phyloP scores from a whole-genome alignment of 2,113 vertebrate species.

The Craseonycteris thonglongyai region DNA sequence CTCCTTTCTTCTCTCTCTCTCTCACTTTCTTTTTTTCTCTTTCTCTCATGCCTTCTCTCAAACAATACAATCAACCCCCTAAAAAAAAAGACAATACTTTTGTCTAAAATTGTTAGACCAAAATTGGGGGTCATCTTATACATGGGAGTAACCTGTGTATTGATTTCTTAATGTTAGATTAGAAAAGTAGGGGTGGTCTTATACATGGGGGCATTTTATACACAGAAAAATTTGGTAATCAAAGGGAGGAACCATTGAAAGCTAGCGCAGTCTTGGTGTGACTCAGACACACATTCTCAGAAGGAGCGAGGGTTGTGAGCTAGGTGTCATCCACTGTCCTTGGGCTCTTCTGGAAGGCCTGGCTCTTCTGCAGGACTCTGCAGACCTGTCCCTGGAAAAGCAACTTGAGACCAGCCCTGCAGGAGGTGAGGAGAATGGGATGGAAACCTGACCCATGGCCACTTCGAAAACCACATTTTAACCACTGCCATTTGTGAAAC shows the following conservation, averaged over 20 bases:
- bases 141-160: too few relatives aligned
- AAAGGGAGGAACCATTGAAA: not conserved
- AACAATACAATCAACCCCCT: too few relatives aligned
- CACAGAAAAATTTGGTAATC: too few relatives aligned
- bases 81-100: too few relatives aligned
- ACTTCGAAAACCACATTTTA: constrained; percentile 42
- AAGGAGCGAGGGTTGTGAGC: not conserved
- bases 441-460: constrained; percentile 30
- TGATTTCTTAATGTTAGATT: too few relatives aligned
- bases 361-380: not conserved
- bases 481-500: constrained; percentile 26
- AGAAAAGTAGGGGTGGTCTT: too few relatives aligned
- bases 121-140: too few relatives aligned
- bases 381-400: not conserved
- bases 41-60: too few relatives aligned
- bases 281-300: not conserved
- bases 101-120: too few relatives aligned
- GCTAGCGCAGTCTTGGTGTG: not conserved
- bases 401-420: not conserved
- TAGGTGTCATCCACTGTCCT: not conserved
- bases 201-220: too few relatives aligned
- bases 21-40: too few relatives aligned
- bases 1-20: too few relatives aligned
- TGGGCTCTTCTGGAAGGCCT: not conserved
- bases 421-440: not conserved